Conservation (phyloP, 2,797 vertebrate species). For the Lindbergichthys nudifrons region DNA sequence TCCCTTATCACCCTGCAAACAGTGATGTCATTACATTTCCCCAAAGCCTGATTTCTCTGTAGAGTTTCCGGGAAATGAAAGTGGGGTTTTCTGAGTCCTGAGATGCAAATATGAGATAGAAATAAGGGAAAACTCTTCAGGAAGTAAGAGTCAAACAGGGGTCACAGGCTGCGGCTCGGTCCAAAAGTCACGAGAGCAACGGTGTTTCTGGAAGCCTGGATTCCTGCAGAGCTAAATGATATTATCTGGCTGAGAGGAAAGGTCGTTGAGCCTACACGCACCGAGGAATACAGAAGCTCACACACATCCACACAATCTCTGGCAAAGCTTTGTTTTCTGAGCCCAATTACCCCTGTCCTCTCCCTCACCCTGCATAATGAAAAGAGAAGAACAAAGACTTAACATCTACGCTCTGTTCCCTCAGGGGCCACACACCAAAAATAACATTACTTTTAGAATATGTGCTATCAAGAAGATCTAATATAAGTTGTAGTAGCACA, state of each 20-base stretch:
- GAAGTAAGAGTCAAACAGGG: background rate
- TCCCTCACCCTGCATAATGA: slow-evolving; percentile 42
- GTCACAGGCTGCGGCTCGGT: slow-evolving; percentile 5
- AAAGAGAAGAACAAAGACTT: slow-evolving; percentile 33
- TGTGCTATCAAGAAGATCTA: background rate
- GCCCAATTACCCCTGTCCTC: slow-evolving; percentile 55
- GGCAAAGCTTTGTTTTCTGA: slow-evolving; percentile 56
- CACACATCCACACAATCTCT: background rate
- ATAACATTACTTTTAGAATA: slow-evolving; percentile 6
- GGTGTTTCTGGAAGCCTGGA: slow-evolving; percentile 11
- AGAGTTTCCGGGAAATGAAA: slow-evolving; percentile 27
- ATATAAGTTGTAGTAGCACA: background rate
- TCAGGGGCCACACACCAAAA: background rate
- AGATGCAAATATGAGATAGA: background rate
- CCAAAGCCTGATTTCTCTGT: background rate
- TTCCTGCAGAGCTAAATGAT: slow-evolving; percentile 26
- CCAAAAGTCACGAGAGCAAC: slow-evolving; percentile 26
- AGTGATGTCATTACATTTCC: background rate
- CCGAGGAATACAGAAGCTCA: background rate
- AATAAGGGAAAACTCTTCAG: slow-evolving; percentile 16
- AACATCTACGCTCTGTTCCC: background rate
- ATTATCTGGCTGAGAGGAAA: slow-evolving; percentile 38
- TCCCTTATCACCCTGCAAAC: background rate
- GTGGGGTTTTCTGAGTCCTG: background rate
- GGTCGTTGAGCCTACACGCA: background rate